A percentile compares a stretch with the other conserved stretches of the same genome.
Conservation (phyloP, 92 coral and sea anemone genomes). For the Meandrina meandrites region DNA sequence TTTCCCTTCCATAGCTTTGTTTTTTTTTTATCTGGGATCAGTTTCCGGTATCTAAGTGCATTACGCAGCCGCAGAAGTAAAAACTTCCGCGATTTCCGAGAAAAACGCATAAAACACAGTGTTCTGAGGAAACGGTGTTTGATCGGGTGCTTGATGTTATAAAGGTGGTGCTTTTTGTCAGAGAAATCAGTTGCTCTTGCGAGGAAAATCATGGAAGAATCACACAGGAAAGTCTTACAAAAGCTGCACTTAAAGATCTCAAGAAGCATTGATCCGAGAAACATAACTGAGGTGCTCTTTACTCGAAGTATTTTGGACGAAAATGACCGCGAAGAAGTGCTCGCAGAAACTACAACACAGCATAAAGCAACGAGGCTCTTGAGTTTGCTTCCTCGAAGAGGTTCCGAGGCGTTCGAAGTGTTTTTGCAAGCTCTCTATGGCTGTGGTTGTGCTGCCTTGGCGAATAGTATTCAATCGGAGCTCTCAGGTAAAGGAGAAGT, state of each 20-base stretch:
- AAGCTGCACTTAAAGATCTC: not conserved
- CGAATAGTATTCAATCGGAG: not conserved
- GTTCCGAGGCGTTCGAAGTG: slow-evolving; percentile 43
- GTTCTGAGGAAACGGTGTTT: not conserved
- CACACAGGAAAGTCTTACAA: not conserved
- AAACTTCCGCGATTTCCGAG: slow-evolving; percentile 12
- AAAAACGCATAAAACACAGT: not conserved
- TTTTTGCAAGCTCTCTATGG: slow-evolving; percentile 30
- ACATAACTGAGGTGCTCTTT: slow-evolving; percentile 14
- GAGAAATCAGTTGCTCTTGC: not conserved
- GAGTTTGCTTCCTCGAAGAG: slow-evolving; percentile 35
- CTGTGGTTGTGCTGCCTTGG: not conserved
- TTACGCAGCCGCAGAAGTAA: slow-evolving; percentile 1
- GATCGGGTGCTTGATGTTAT: not conserved
- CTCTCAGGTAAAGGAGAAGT: slow-evolving; percentile 2
- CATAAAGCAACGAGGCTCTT: slow-evolving; percentile 33
- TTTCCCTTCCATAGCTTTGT: not conserved
- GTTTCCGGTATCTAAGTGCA: not conserved
- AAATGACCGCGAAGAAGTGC: slow-evolving; percentile 32
- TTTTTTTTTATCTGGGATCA: not conserved
- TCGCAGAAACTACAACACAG: slow-evolving; percentile 18
- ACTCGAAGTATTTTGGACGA: slow-evolving; percentile 34
- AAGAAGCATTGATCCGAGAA: not conserved
- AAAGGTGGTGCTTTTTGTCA: not conserved
- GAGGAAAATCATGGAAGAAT: slow-evolving; percentile 12